Base-by-base conservation (phyloP, 2,888 invertebrate genomes). In the Latheticus oryzae region DNA sequence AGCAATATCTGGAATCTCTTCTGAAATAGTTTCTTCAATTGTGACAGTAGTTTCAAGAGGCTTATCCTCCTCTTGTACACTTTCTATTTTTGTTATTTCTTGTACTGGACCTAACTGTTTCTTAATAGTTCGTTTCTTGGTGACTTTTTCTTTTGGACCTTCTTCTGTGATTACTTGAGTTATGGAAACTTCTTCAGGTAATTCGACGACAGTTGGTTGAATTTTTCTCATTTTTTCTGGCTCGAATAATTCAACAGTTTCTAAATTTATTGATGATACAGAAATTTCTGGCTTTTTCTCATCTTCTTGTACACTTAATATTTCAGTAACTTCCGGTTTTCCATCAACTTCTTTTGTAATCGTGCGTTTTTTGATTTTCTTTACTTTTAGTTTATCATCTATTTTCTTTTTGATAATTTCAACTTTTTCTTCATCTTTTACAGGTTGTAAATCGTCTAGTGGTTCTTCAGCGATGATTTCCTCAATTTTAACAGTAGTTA, bases 41-140 rank as follows among this genome's bases (percentile, higher is more conserved):
- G 68, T 71, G 9, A 77, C 73, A 51, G 77, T 74, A 48, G 67
- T 76, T 33, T 76, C 67, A 0, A 82, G 82, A 47, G 77, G 70
- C 47, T 76, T 67, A 15, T 76, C 78, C 21, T 78, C 80, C 63
- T 77, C 71, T 65, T 77, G 75, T 12, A 78, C 69, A 5, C 80
- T 81, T 45, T 74, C 72, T 17, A 82, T 80, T 73, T 80, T 78
- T 0, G 80, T 81, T 2, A 78, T 69, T 65, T 82, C 80, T 45
- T 79, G 75, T 58, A 73, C 76, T 19, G 73, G 69, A 51, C 74
- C 80, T 58, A 65, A 77, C 3, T 75, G 74, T 61, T 79, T 81
- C 37, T 76, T 80, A 37, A 80, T 77, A 0, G 75, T 65, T 33
- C 80, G 72, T 28, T 63, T 65, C 37, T 61, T 61, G 58, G 67